These are phyloP conservation scores for Toxonevra muliebris DNA, from an alignment of 2,888 invertebrate species.

Conservation along the genomic window DNA sequence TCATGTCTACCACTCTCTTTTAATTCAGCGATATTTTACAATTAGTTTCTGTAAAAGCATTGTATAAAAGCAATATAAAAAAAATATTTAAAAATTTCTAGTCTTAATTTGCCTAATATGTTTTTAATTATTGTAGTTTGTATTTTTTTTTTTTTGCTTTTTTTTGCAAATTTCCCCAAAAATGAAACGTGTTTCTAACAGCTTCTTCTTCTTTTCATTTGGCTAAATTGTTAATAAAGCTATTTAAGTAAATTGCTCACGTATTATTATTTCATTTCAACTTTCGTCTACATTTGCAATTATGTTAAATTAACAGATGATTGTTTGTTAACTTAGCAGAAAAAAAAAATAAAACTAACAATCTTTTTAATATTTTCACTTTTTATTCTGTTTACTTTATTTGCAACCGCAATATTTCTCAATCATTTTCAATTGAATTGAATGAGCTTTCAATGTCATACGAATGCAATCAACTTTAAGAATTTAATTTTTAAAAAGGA, in stretches of 20 bases:
- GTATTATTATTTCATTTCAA: background rate
- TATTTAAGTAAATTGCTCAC: slow-evolving; percentile 9
- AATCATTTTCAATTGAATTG: slow-evolving; percentile 32
- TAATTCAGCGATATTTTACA: too few species aligned
- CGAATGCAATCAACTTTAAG: slow-evolving; percentile 16
- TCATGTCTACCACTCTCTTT: too few species aligned
- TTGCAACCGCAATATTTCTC: background rate
- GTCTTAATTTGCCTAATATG: background rate
- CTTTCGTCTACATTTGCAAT: slow-evolving; percentile 39
- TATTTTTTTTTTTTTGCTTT: background rate
- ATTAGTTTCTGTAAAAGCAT: too few species aligned
- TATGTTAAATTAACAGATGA: slow-evolving; percentile 43
- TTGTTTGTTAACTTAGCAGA: slow-evolving; percentile 7
- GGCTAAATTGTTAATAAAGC: background rate
- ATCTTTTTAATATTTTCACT: too few species aligned
- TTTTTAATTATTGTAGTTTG: background rate
- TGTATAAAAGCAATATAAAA: background rate
- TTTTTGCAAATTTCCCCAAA: too few species aligned
- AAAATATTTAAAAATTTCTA: background rate
- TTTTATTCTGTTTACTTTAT: too few species aligned
- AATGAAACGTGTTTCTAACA: background rate
- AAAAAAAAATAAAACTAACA: too few species aligned
- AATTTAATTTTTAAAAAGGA: too few species aligned
- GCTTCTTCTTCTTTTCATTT: slow-evolving; percentile 4
- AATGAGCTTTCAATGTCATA: slow-evolving; percentile 34